Percentiles rank a stretch among this genome's conserved stretches.
These are phyloP conservation scores for Daubentonia madagascariensis DNA, from an alignment of 2,113 vertebrate genomes.

Conservation along the genomic window DNA sequence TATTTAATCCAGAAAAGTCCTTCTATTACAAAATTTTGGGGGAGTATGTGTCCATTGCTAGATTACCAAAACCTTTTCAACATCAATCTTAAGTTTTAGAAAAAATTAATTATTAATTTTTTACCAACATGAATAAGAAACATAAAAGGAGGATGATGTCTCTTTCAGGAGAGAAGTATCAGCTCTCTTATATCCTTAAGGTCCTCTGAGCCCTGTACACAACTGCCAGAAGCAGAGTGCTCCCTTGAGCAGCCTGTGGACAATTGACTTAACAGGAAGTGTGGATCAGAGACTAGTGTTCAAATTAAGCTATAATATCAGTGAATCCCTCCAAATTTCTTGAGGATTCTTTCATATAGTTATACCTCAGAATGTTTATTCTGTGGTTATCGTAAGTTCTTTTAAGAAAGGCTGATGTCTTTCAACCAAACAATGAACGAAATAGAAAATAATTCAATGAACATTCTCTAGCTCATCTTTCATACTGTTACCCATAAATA, in stretches of 20 bases:
- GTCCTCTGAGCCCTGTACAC: not conserved
- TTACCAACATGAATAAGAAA: not conserved
- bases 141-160: not conserved
- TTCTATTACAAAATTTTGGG: not conserved
- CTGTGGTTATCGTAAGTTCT: not conserved
- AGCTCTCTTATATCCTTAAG: not conserved
- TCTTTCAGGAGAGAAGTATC: not conserved
- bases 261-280: not conserved
- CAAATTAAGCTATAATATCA: not conserved
- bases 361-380: not conserved
- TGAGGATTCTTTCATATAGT: not conserved
- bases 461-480: not conserved
- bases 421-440: not conserved
- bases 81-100: not conserved
- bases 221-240: not conserved
- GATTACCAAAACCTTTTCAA: not conserved
- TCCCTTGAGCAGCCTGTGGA: not conserved
- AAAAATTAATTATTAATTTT: not conserved
- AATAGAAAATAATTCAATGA: not conserved
- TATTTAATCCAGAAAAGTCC: not conserved
- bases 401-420: not conserved
- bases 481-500: not conserved
- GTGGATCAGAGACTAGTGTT: not conserved
- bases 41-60: not conserved
- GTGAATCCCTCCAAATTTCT: not conserved